Percentiles rank a stretch among this genome's conserved stretches.
phyloP scores from a whole-genome alignment of 2,797 vertebrate species.

The Australoheros facetus region DNA sequence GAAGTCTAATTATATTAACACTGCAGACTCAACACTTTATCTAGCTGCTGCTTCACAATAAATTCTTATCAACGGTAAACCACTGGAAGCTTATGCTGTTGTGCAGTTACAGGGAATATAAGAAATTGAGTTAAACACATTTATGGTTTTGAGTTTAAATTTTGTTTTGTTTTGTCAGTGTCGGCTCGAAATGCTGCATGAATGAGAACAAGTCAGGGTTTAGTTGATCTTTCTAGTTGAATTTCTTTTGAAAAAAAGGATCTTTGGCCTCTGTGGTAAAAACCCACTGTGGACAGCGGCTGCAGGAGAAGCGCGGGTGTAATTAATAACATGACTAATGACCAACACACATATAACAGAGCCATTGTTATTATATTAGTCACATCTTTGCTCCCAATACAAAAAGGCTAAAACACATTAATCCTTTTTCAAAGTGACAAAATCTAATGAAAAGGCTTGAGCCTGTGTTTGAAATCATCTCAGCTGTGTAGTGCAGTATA shows the following conservation, averaged over 20 bases:
- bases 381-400: not conserved
- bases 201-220: not conserved
- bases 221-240: not conserved
- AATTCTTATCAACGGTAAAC: not conserved
- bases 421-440: not conserved
- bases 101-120: not conserved
- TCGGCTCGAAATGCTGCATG: not conserved
- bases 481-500: not conserved
- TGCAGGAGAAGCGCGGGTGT: not conserved
- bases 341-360: not conserved
- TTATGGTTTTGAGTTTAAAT: not conserved
- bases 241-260: not conserved
- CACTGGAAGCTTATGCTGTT: not conserved
- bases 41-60: not conserved
- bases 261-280: not conserved
- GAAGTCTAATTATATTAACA: slow-evolving; percentile 7
- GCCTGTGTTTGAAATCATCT: not conserved
- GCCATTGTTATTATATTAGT: not conserved
- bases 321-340: not conserved
- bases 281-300: not conserved
- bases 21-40: slow-evolving; percentile 16
- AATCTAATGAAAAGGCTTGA: not conserved
- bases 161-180: not conserved
- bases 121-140: not conserved
- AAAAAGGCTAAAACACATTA: not conserved